A percentile compares a stretch with the other conserved stretches of the same genome.
phyloP scores from a whole-genome alignment of 30 jellyfish, hydroid and myxozoan species.

The Hydra vulgaris region DNA sequence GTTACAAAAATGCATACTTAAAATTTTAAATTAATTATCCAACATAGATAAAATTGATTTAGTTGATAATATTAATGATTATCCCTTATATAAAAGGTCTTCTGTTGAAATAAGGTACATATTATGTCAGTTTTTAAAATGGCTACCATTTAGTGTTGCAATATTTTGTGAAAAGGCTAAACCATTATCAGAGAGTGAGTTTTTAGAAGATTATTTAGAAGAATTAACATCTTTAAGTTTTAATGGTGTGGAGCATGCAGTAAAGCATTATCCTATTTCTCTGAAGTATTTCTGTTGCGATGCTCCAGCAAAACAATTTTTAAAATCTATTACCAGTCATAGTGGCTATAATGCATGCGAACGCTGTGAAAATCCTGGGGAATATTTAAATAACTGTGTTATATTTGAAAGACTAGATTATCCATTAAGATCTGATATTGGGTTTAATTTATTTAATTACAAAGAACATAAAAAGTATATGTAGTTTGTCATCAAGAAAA shows the following conservation, averaged over 20 bases:
- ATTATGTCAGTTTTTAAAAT: slow-evolving; percentile 17
- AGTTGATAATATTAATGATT: slow-evolving; percentile 9
- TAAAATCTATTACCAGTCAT: not conserved
- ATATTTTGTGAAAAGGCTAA: slow-evolving; percentile 1
- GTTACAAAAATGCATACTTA: not conserved
- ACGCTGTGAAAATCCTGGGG: not conserved
- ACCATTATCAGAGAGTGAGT: slow-evolving; percentile 12
- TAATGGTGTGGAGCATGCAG: not conserved
- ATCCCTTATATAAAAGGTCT: slow-evolving; percentile 18
- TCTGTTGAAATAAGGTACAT: slow-evolving; percentile 37
- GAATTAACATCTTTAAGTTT: slow-evolving; percentile 3
- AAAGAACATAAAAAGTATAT: too few species aligned
- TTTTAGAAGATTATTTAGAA: slow-evolving; percentile 1
- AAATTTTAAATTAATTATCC: not conserved
- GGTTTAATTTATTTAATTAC: not conserved
- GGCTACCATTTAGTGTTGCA: not conserved
- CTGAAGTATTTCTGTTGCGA: not conserved
- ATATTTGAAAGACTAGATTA: not conserved
- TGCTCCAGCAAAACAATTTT: not conserved
- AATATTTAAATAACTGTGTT: not conserved
- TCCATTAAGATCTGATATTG: not conserved
- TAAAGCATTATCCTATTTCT: not conserved
- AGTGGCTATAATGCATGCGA: not conserved
- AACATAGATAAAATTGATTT: not conserved
- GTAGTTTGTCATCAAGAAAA: not conserved